Percentiles rank a stretch among this genome's conserved stretches.
Evolutionary conservation across 2,797 vertebrate species (phyloP).

Genomic region (Decapterus maruadsi): DNA sequence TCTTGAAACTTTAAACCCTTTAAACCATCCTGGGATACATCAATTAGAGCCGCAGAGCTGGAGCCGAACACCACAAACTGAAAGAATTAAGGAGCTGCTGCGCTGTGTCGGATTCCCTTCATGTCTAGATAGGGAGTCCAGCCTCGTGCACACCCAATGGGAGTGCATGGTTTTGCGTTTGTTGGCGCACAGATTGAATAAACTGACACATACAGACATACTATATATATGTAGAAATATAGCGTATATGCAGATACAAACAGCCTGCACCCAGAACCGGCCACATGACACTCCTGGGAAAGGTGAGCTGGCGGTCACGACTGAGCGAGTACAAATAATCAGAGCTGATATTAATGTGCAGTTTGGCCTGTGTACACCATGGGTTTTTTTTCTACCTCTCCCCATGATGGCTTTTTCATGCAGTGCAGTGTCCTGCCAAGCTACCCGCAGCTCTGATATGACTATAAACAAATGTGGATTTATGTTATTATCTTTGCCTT

Average conservation of each 20-base stretch:
- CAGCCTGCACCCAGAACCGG: constrained; percentile 12
- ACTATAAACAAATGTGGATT: constrained; percentile 73
- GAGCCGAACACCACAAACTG: constrained; percentile 35
- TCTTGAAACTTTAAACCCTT: constrained; percentile 44
- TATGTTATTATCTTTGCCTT: constrained; percentile 65
- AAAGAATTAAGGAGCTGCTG: constrained; percentile 33
- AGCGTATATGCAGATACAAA: constrained; percentile 46
- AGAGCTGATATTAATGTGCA: constrained; percentile 57
- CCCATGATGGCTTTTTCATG: constrained; percentile 54
- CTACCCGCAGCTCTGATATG: constrained; percentile 51
- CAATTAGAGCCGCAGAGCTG: constrained; percentile 40
- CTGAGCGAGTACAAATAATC: constrained; percentile 60
- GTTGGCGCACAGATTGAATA: constrained; percentile 36
- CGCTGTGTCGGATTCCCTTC: constrained; percentile 21
- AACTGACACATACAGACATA: constrained; percentile 20
- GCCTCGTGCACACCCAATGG: constrained; percentile 22
- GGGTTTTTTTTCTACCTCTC: not conserved
- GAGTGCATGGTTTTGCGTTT: constrained; percentile 47
- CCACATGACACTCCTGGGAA: constrained; percentile 72
- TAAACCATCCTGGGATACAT: constrained; percentile 49
- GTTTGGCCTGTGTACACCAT: constrained; percentile 38
- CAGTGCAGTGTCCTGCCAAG: constrained; percentile 49
- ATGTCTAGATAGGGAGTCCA: constrained; percentile 2
- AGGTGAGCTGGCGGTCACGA: constrained; percentile 66
- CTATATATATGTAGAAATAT: constrained; percentile 16